Evolutionary conservation across 2,888 invertebrate species (phyloP).

Genomic region (Lochmaea crataegi): DNA sequence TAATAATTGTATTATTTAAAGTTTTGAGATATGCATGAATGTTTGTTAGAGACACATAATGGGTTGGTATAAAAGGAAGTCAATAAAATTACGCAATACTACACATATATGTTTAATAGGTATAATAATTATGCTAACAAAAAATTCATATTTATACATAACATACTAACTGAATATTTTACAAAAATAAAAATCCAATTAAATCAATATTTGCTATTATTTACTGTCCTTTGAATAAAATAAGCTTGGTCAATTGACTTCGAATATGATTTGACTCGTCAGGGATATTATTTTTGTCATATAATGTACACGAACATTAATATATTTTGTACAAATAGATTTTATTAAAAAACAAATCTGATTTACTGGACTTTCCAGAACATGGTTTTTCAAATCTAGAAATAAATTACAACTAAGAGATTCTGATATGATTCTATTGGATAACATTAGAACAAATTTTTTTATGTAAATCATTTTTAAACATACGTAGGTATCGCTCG

Average conservation of each 20-base stretch:
- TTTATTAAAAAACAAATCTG: constrained; percentile 4
- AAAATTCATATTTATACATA: no score
- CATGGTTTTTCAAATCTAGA: neutral
- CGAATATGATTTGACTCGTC: neutral
- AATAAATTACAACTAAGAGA: constrained; percentile 1
- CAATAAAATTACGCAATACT: no score
- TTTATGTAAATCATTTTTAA: neutral
- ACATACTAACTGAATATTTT: no score
- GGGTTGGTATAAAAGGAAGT: no score
- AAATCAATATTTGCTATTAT: neutral
- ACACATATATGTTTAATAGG: no score
- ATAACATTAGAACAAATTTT: constrained; percentile 2
- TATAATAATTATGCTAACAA: no score
- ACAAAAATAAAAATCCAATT: no score
- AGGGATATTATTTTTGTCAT: neutral
- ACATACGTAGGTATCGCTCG: neutral
- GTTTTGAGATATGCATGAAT: no score
- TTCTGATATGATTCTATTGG: neutral
- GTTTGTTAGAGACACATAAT: no score
- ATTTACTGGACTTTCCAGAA: constrained; percentile 1
- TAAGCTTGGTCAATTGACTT: neutral
- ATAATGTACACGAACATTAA: neutral
- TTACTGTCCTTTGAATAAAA: neutral
- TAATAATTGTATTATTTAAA: no score
- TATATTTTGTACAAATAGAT: constrained; percentile 4